These are phyloP conservation scores for Cololabis saira DNA, from an alignment of 2,113 vertebrate species.

Conservation along the genomic window DNA sequence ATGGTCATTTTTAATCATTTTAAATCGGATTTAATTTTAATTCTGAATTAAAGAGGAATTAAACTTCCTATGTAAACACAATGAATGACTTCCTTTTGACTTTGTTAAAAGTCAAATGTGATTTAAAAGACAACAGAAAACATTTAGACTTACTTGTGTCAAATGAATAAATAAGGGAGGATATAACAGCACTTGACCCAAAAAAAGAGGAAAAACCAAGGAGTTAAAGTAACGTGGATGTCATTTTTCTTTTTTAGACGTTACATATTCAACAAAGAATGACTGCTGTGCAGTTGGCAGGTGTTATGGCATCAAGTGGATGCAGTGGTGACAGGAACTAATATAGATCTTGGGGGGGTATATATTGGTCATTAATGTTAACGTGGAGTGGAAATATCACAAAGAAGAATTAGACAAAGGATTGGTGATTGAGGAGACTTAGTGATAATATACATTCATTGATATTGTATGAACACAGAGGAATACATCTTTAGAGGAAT, in stretches of 20 bases:
- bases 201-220: constrained; percentile 1
- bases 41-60: too few relatives aligned
- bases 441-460: not conserved
- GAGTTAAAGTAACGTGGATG: constrained; percentile 30
- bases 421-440: not conserved
- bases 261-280: constrained; percentile 43
- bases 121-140: not conserved
- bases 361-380: not conserved
- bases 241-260: constrained; percentile 28
- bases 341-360: too few relatives aligned
- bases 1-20: too few relatives aligned
- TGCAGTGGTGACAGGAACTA: constrained; percentile 8
- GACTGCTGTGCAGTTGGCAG: not conserved
- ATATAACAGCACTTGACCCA: constrained; percentile 14
- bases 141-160: constrained; percentile 32
- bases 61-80: too few relatives aligned
- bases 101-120: not conserved
- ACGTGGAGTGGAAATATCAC: not conserved
- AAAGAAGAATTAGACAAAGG: not conserved
- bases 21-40: too few relatives aligned
- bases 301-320: constrained; percentile 22
- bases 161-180: constrained; percentile 24
- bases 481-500: not conserved
- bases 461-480: constrained; percentile 5
- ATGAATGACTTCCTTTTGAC: too few relatives aligned